Evolutionary conservation across 2,888 invertebrate species (phyloP), one percentile per base, ranked within the genome.

Genomic region (Dione vanillae): DNA sequence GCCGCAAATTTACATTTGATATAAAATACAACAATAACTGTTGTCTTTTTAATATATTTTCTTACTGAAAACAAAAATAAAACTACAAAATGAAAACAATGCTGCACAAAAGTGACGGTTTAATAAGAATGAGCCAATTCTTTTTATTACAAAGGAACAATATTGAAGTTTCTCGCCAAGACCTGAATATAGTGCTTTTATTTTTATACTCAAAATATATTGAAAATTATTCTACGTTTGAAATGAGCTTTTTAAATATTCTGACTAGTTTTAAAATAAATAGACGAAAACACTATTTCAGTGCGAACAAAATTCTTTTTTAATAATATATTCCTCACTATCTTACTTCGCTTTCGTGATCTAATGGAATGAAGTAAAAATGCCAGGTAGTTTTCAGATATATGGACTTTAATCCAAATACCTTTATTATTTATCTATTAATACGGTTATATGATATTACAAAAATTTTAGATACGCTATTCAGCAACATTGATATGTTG

Each of bases 41-140:
- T 2, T 8, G 27, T 27, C 27, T 20, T n/a, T 59, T n/a, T 37
- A 62, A 47, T 49, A 49, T 45, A 27, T 49, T 49, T 49, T 40
- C 47, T 64, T 12, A 16, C 12, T 19, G 19, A 64, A 49, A 49
- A 49, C 12, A 47, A 64, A 64, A 64, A 35, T 1, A 16, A 11
- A 49, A n/a, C 19, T 7, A 47, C 9, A n/a, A 49, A 49, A 47
- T 64, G 37, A 35, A 64, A 27, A 49, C 47, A 47, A 64, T 35
- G 47, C 43, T 37, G 16, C 35, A 47, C 16, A 62, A 47, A 37
- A 62, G 62, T 27, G 62, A 62, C 35, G 11, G 12, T 64, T 64
- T 49, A 64, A 64, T 35, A 49, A 64, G 47, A 64, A 64, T 49
- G 49, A 40, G 47, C 64, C 64, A 62, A 62, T 62, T 62, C 14